Percentiles rank a stretch among this genome's conserved stretches.
phyloP scores from a whole-genome alignment of 1,140 invertebrate species.

The Protaetia brevitarsis region DNA sequence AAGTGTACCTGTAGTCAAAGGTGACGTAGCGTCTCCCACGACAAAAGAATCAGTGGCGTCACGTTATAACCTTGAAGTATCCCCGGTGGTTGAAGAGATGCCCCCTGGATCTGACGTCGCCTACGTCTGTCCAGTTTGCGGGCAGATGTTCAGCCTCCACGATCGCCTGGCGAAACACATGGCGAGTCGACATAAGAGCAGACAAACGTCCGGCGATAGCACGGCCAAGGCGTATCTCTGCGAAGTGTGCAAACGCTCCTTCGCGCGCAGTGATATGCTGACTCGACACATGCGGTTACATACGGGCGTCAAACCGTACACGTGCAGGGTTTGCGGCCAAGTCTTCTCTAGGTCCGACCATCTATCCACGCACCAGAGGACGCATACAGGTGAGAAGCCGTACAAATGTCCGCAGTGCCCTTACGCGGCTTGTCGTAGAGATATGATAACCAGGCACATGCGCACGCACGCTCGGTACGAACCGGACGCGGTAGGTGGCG shows the following conservation, averaged over 20 bases:
- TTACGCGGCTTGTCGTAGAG: constrained; percentile 92
- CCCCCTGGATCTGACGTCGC: constrained; percentile 75
- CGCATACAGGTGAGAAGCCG: constrained; percentile 96
- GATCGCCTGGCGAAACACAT: constrained; percentile 96
- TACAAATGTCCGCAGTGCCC: constrained; percentile 95
- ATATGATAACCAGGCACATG: constrained; percentile 98
- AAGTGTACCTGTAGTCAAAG: constrained; percentile 67
- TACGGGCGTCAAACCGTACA: constrained; percentile 90
- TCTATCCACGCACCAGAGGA: constrained; percentile 91
- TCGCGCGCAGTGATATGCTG: constrained; percentile 96
- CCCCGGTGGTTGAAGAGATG: constrained; percentile 80
- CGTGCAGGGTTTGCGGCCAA: constrained; percentile 86
- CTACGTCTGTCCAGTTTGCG: constrained; percentile 88
- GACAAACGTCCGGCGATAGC: constrained; percentile 54
- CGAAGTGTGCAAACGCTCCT: constrained; percentile 90
- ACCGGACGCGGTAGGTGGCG: constrained; percentile 35
- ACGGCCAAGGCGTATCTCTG: constrained; percentile 87
- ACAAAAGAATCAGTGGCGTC: constrained; percentile 74
- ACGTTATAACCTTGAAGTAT: constrained; percentile 73
- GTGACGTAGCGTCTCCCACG: constrained; percentile 72
- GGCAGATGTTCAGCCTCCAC: constrained; percentile 92
- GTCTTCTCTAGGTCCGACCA: constrained; percentile 95
- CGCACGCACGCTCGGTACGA: constrained; percentile 73
- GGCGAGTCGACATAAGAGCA: constrained; percentile 84
- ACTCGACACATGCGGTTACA: constrained; percentile 93